Conservation (phyloP, 2,797 vertebrate genomes). For the Hippocampus kuda region DNA sequence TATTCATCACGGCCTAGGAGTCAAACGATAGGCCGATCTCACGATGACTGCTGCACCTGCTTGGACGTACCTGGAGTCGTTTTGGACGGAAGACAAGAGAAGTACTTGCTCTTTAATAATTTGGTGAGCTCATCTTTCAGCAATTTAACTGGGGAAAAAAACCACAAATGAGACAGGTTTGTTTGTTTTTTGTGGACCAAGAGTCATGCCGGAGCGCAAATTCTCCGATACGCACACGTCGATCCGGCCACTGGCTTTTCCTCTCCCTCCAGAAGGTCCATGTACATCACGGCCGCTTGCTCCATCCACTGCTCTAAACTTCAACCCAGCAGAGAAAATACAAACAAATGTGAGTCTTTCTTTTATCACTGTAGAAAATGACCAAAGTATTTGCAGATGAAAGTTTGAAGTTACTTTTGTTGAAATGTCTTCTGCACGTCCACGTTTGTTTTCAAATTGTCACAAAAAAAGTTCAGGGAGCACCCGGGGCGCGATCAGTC, state of each 20-base stretch:
- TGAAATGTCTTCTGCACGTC: too few species aligned
- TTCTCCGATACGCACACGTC: constrained; percentile 75
- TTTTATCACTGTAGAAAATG: too few species aligned
- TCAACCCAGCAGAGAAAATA: constrained; percentile 5
- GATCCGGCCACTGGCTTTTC: constrained; percentile 85
- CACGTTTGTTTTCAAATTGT: too few species aligned
- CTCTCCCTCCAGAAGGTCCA: constrained; percentile 86
- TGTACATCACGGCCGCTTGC: constrained; percentile 72
- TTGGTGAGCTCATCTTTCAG: constrained; percentile 79
- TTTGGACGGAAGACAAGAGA: constrained; percentile 71
- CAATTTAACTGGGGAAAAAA: constrained; percentile 69
- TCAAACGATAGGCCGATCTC: neutral
- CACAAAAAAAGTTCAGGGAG: too few species aligned
- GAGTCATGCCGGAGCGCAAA: neutral
- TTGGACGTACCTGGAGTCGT: constrained; percentile 20
- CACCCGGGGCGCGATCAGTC: too few species aligned
- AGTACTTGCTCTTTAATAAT: constrained; percentile 81
- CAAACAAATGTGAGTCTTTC: neutral
- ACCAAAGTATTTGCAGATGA: too few species aligned
- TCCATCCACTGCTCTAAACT: constrained; percentile 90
- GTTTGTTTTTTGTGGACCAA: neutral
- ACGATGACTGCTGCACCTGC: neutral
- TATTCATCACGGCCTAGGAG: neutral
- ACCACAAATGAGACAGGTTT: neutral
- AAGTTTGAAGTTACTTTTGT: too few species aligned